These are phyloP conservation scores for Sciaenops ocellatus DNA, from an alignment of 2,797 vertebrate species.

Conservation along the genomic window DNA sequence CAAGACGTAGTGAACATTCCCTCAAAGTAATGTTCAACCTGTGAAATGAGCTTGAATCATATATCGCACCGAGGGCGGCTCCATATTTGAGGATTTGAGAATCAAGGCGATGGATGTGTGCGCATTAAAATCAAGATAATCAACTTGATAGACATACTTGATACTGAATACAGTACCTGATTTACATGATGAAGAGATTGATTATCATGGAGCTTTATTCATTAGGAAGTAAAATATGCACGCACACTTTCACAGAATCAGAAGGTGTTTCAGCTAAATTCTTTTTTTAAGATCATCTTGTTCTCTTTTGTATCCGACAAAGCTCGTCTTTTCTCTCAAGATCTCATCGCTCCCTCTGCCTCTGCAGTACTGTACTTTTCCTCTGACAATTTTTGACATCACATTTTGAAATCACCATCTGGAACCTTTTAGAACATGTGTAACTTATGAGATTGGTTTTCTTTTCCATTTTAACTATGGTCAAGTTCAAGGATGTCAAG, in stretches of 20 bases:
- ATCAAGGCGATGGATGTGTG: constrained; percentile 9
- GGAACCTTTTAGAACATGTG: not conserved
- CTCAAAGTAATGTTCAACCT: constrained; percentile 3
- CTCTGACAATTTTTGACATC: not conserved
- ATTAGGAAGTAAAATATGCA: constrained; percentile 57
- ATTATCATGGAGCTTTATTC: constrained; percentile 53
- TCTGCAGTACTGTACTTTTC: not conserved
- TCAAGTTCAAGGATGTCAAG: not conserved
- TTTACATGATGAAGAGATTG: constrained; percentile 70
- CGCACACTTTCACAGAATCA: constrained; percentile 35
- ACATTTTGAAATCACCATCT: not conserved
- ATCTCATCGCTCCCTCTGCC: too few relatives aligned
- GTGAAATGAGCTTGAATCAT: constrained; percentile 17
- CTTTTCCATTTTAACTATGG: not conserved
- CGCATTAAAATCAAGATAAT: constrained; percentile 63
- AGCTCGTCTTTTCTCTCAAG: not conserved
- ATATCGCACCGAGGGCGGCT: not conserved
- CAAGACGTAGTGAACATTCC: not conserved
- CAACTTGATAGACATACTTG: constrained; percentile 50
- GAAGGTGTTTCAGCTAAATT: constrained; percentile 22
- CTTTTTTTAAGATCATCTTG: not conserved
- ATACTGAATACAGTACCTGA: constrained; percentile 53
- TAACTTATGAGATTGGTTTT: not conserved
- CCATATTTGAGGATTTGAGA: constrained; percentile 10
- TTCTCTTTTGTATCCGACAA: not conserved